Conservation (phyloP, 2,888 invertebrate genomes). For the Pyrochroa serraticornis region DNA sequence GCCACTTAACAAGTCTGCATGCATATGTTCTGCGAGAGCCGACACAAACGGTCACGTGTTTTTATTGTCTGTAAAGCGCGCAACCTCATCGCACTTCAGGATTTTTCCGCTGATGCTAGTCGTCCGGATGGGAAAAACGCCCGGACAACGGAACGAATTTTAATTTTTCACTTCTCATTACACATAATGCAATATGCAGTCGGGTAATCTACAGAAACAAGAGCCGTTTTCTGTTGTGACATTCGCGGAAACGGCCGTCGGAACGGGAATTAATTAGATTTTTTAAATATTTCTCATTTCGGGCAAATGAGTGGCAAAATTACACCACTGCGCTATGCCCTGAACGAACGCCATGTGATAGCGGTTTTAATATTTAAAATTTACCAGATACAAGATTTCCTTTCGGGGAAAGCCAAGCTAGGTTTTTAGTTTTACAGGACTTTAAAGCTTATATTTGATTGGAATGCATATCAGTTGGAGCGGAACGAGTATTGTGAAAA, state of each 20-base stretch:
- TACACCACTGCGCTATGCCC: conserved; percentile 13
- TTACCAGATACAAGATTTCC: not conserved
- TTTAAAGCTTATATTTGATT: too few relatives aligned
- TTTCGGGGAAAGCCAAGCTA: too few relatives aligned
- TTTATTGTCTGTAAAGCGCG: conserved; percentile 34
- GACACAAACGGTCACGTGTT: conserved; percentile 46
- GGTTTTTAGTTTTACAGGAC: too few relatives aligned
- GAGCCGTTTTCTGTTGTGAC: not conserved
- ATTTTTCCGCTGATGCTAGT: conserved; percentile 14
- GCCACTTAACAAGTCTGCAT: conserved; percentile 50
- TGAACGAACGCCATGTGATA: conserved; percentile 8
- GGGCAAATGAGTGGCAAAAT: conserved; percentile 18
- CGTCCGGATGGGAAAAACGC: conserved; percentile 10
- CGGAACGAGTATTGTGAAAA: too few relatives aligned
- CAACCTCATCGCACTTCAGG: not conserved
- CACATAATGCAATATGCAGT: conserved; percentile 23
- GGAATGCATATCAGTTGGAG: too few relatives aligned
- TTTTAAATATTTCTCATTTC: conserved; percentile 19
- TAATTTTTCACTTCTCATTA: conserved; percentile 26
- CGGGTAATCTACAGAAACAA: conserved; percentile 18
- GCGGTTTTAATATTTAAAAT: conserved; percentile 14
- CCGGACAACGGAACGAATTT: conserved; percentile 14
- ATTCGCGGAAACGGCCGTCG: not conserved
- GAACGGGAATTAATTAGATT: conserved; percentile 17
- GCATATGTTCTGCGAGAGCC: conserved; percentile 46